Evolutionary conservation across 2,113 vertebrate species (phyloP), one percentile per base, ranked within the genome.

Genomic region (Mugil cephalus): DNA sequence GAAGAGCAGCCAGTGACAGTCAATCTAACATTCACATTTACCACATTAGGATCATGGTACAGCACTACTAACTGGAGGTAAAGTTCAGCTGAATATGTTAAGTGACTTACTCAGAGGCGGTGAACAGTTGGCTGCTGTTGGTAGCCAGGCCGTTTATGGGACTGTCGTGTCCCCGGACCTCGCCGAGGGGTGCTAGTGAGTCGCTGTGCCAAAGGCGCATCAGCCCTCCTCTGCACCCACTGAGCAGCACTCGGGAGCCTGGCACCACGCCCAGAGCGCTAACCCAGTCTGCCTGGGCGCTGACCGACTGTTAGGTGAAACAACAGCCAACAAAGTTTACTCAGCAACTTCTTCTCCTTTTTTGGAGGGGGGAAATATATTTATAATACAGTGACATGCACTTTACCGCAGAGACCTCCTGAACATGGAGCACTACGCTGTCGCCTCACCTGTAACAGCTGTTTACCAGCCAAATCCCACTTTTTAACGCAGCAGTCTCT

Each of bases 401-500:
- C n/a, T n/a, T n/a, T n/a, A n/a, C n/a, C n/a, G n/a, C n/a, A n/a
- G n/a, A n/a, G n/a, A n/a, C n/a, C n/a, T n/a, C n/a, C n/a, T n/a
- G n/a, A n/a, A n/a, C n/a, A n/a, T n/a, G n/a, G n/a, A n/a, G n/a
- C n/a, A n/a, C n/a, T n/a, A n/a, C n/a, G n/a, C 40, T 42, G 17
- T 21, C 10, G 13, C 15, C 21, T 15, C n/a, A 98, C 97, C 96
- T 96, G 95, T 74, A 97, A 90, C 62, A 98, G 94, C 24, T 93
- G 94, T 90, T 97, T 98, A 70, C 95, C 93, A 65, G 93, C 80
- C 54, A 99, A 89, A 80, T 99, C 97, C 98, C 98, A 99, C 84
- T 96, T 99, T 87, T 97, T 97, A 89, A 99, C 95, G 85, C 94
- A 94, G 46, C 93, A 95, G 74, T 99, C 98, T 89, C 96, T 96